phyloP scores from a whole-genome alignment of 2,113 vertebrate species.

The Progne subis region DNA sequence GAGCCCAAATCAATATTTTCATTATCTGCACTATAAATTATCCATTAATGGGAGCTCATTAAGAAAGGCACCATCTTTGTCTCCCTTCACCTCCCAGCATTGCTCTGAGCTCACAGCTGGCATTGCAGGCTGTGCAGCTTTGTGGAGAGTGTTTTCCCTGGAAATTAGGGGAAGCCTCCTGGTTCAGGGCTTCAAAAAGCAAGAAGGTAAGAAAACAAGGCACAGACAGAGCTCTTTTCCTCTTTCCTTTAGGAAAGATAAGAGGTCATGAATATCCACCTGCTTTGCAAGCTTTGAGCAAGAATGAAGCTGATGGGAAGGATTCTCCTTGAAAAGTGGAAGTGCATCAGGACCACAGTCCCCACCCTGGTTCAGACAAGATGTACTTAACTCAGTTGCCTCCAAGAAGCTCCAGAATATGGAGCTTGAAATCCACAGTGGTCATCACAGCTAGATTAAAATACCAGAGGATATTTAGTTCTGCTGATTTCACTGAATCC shows the following conservation, averaged over 20 bases:
- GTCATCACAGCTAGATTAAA: neutral
- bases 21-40: constrained; percentile 47
- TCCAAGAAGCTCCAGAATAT: neutral
- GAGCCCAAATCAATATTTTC: constrained; percentile 42
- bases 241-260: neutral
- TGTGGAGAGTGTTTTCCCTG: neutral
- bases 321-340: neutral
- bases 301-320: neutral
- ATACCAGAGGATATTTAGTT: constrained; percentile 33
- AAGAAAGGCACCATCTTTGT: neutral
- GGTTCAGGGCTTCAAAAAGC: neutral
- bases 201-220: neutral
- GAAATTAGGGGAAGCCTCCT: neutral
- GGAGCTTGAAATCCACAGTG: neutral
- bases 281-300: neutral
- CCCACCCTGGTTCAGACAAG: neutral
- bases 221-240: neutral
- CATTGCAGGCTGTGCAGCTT: neutral
- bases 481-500: neutral
- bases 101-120: constrained; percentile 9
- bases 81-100: neutral
- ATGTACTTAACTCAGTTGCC: neutral
- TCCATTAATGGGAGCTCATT: constrained; percentile 51
- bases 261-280: neutral
- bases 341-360: neutral